These are phyloP conservation scores for Caenorhabditis virilis DNA, from an alignment of 2,888 invertebrate genomes.

Conservation along the genomic window DNA sequence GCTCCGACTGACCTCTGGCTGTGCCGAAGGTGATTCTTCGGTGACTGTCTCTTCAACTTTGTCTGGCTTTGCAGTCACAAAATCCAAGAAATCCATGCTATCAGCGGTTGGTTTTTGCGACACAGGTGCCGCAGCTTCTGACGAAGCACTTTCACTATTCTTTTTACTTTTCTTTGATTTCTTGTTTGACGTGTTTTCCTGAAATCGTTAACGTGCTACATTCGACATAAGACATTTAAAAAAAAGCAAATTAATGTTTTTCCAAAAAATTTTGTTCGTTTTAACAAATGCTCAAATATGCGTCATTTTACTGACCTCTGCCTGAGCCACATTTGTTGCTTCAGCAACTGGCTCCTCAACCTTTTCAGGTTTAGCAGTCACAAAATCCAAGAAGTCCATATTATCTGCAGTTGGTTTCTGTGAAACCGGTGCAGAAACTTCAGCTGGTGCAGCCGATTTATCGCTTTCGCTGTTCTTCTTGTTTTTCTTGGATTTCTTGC, in stretches of 20 bases:
- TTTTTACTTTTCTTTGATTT: conserved; percentile 1
- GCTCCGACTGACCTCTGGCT: no score
- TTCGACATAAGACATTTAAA: no score
- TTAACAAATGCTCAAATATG: no score
- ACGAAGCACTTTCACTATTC: conserved; percentile 18
- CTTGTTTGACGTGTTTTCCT: background rate
- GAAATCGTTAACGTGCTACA: no score
- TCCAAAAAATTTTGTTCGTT: no score
- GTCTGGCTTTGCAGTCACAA: conserved; percentile 28
- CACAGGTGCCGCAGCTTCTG: conserved; percentile 6
- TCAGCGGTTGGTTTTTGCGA: conserved; percentile 17
- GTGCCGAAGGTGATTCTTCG: background rate
- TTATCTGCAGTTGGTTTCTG: conserved; percentile 12
- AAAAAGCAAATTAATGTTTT: no score
- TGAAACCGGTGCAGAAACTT: background rate
- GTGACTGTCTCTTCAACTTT: conserved; percentile 2
- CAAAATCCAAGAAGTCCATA: conserved; percentile 41
- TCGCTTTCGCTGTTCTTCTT: conserved; percentile 32
- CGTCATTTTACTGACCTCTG: background rate
- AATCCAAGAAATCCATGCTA: conserved; percentile 11
- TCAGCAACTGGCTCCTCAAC: background rate
- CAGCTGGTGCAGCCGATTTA: conserved; percentile 5
- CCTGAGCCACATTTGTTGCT: background rate
- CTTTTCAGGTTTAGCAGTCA: conserved; percentile 27
- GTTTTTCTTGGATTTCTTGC: conserved; percentile 13